Evolutionary conservation across 2,797 vertebrate species (phyloP).

Genomic region (Podargus strigoides): DNA sequence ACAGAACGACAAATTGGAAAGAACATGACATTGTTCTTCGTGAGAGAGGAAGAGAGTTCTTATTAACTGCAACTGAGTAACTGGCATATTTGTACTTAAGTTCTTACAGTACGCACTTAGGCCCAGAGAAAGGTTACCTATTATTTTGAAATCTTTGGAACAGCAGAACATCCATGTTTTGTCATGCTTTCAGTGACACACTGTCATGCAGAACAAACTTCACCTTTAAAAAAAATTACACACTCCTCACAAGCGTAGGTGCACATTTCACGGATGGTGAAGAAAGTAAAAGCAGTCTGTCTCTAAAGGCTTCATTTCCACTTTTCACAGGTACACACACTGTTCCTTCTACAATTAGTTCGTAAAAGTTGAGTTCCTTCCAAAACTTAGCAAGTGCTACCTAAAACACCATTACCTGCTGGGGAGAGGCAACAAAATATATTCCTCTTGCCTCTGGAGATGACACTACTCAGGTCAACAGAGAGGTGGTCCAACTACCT

Average conservation of each 20-base stretch:
- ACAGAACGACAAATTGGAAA: neutral
- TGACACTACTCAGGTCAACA: neutral
- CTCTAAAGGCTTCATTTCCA: neutral
- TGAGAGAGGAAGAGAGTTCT: neutral
- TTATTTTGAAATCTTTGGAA: neutral
- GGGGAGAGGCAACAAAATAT: neutral
- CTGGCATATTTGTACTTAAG: neutral
- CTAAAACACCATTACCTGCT: neutral
- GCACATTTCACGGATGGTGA: neutral
- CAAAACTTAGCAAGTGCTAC: neutral
- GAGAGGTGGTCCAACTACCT: neutral
- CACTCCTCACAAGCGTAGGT: rapidly evolving
- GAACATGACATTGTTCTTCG: neutral
- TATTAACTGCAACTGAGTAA: neutral
- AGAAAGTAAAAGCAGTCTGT: neutral
- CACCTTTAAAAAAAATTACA: neutral
- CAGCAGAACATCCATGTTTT: neutral
- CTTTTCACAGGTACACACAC: neutral
- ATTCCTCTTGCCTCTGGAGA: neutral
- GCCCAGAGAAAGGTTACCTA: neutral
- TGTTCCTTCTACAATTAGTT: neutral
- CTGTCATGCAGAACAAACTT: neutral
- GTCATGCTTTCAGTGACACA: neutral
- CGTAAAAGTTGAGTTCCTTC: neutral
- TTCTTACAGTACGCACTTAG: neutral